A percentile compares a stretch with the other conserved stretches of the same genome.
These are phyloP conservation scores for Colostygia pectinataria DNA, from an alignment of 2,888 invertebrate species.

Conservation along the genomic window DNA sequence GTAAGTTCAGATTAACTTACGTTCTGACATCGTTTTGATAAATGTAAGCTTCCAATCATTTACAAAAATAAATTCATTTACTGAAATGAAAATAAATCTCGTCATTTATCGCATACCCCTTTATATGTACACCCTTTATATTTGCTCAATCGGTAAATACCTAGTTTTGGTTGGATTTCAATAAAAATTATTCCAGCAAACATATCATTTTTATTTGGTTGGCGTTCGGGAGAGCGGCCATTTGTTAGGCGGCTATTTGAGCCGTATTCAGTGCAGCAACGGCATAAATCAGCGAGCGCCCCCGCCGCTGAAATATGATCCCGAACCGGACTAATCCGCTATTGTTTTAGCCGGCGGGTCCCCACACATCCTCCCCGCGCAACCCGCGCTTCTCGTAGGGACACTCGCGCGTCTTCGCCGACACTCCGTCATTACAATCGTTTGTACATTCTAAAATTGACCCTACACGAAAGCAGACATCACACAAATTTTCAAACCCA, in stretches of 20 bases:
- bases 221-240: constrained; percentile 44
- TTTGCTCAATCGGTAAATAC: constrained; percentile 45
- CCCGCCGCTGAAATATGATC: constrained; percentile 46
- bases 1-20: too few species aligned
- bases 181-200: constrained; percentile 45
- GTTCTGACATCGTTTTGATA: too few species aligned
- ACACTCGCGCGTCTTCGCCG: neutral
- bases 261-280: constrained; percentile 44
- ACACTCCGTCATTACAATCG: constrained; percentile 1
- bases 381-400: too few species aligned
- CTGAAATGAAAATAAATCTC: constrained; percentile 15
- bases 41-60: too few species aligned
- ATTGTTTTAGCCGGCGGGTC: constrained; percentile 38
- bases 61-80: too few species aligned
- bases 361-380: neutral
- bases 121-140: constrained; percentile 41
- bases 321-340: constrained; percentile 42
- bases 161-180: constrained; percentile 40
- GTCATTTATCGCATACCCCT: constrained; percentile 24
- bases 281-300: constrained; percentile 50
- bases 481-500: too few species aligned
- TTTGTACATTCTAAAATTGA: constrained; percentile 1
- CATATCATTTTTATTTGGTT: constrained; percentile 60
- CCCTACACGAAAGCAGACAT: neutral
- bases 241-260: constrained; percentile 51